Evolutionary conservation across 2,888 invertebrate genomes (phyloP).

Genomic region (Seira ritae): DNA sequence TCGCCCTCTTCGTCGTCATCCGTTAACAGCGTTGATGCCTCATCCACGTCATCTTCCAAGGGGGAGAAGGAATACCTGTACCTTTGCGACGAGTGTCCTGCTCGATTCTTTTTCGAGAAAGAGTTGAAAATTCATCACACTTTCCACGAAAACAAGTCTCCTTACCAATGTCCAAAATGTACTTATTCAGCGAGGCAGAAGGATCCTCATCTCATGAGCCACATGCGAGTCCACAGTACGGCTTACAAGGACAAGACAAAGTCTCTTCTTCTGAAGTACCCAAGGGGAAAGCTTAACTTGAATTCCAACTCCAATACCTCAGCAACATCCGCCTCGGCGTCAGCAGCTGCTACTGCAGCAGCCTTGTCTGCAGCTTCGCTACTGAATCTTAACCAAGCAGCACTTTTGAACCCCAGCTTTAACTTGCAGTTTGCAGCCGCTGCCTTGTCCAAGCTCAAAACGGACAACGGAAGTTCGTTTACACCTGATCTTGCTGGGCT

Average conservation of each 20-base stretch:
- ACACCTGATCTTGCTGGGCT: slow-evolving; percentile 1
- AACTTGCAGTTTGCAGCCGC: slow-evolving; percentile 16
- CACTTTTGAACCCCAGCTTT: slow-evolving; percentile 34
- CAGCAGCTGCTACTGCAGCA: slow-evolving; percentile 9
- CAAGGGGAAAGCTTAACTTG: slow-evolving; percentile 39
- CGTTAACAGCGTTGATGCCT: slow-evolving; percentile 18
- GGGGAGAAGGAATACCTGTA: slow-evolving; percentile 75
- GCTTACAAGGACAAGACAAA: slow-evolving; percentile 81
- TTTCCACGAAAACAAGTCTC: slow-evolving; percentile 81
- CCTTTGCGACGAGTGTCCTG: slow-evolving; percentile 89
- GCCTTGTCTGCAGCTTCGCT: slow-evolving; percentile 15
- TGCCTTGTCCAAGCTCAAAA: slow-evolving; percentile 20
- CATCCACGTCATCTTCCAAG: neutral
- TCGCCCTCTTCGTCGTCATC: slow-evolving; percentile 34
- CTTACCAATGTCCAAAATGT: slow-evolving; percentile 85
- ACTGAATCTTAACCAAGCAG: slow-evolving; percentile 22
- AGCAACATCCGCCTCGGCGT: slow-evolving; percentile 9
- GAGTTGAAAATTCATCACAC: slow-evolving; percentile 85
- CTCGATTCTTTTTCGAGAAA: slow-evolving; percentile 85
- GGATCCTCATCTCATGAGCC: slow-evolving; percentile 82
- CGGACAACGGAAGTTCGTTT: no score
- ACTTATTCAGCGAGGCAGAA: slow-evolving; percentile 84
- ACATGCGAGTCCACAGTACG: slow-evolving; percentile 84
- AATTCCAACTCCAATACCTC: slow-evolving; percentile 9
- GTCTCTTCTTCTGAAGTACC: slow-evolving; percentile 66